Conservation (phyloP, 1,140 invertebrate genomes). For the Drosophila erecta region DNA sequence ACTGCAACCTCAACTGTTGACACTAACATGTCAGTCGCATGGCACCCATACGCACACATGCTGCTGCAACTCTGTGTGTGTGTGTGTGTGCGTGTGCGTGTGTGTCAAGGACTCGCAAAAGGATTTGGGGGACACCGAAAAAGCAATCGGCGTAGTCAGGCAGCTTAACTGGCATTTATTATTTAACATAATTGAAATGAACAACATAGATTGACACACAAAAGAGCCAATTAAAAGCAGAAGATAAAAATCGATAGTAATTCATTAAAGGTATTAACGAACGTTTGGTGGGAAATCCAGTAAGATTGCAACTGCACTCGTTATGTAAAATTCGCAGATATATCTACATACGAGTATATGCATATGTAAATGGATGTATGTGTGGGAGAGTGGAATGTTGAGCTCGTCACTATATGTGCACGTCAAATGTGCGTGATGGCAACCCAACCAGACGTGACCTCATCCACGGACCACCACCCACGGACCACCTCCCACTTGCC, state of each 20-base stretch:
- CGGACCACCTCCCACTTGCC: background rate
- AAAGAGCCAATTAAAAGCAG: conserved; percentile 2
- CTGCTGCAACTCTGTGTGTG: conserved; percentile 17
- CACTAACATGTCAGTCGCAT: conserved; percentile 33
- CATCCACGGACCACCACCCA: conserved; percentile 18
- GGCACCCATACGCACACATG: conserved; percentile 23
- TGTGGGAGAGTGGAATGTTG: conserved; percentile 4
- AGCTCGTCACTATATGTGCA: conserved; percentile 33
- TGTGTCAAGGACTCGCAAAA: conserved; percentile 10
- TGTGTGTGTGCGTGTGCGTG: background rate
- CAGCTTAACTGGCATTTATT: conserved; percentile 14
- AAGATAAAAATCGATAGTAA: conserved; percentile 36
- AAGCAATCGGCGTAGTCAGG: background rate
- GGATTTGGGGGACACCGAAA: conserved; percentile 8
- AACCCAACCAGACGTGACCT: conserved; percentile 48
- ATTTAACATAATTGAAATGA: conserved; percentile 19
- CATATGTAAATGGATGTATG: conserved; percentile 3
- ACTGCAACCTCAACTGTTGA: conserved; percentile 12
- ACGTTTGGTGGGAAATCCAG: background rate
- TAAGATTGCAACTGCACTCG: conserved; percentile 14
- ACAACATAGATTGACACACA: conserved; percentile 15
- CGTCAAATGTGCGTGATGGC: conserved; percentile 52
- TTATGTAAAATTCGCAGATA: conserved; percentile 27
- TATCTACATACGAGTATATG: background rate
- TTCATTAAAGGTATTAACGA: conserved; percentile 32